Conservation (phyloP, 2,113 vertebrate species). For the Pluvialis apricaria region DNA sequence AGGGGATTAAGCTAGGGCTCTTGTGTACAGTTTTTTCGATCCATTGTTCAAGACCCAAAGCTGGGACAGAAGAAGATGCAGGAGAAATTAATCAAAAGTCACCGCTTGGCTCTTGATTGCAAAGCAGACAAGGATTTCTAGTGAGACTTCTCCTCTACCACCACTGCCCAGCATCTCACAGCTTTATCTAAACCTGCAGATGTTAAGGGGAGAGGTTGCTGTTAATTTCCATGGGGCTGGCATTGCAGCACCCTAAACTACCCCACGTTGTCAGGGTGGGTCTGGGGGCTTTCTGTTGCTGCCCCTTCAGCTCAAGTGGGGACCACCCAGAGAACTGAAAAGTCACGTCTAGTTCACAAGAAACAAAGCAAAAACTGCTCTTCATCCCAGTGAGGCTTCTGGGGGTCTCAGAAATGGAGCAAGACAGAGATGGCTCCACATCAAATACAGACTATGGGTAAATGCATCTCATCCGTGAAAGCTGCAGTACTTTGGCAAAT, state of each 20-base stretch:
- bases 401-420: neutral
- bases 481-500: neutral
- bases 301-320: neutral
- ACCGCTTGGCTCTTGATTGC: neutral
- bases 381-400: neutral
- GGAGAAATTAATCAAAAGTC: neutral
- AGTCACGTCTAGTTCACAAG: neutral
- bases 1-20: neutral
- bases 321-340: neutral
- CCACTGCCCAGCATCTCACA: neutral
- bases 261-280: accelerated
- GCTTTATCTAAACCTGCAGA: neutral
- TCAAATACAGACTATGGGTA: neutral
- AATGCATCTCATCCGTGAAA: neutral
- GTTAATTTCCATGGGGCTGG: neutral
- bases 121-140: neutral
- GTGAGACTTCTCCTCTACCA: neutral
- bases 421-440: neutral
- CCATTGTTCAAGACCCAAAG: neutral
- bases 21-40: accelerated
- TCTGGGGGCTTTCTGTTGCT: neutral
- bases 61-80: neutral
- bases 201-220: neutral
- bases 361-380: neutral
- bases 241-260: neutral